Conservation (phyloP, 2,797 vertebrate genomes). For the Lagorchestes hirsutus region DNA sequence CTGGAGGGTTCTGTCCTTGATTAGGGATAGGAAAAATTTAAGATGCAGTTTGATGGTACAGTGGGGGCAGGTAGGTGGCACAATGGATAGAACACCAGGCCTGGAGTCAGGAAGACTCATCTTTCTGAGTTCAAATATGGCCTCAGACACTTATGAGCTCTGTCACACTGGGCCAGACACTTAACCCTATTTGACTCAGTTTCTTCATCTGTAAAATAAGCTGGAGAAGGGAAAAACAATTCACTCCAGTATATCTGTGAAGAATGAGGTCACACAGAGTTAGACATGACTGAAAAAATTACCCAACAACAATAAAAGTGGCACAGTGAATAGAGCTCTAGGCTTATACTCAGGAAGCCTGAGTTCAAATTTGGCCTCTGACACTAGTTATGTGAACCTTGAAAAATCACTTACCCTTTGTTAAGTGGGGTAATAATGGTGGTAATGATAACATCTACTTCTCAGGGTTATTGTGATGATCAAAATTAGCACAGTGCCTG, state of each 20-base stretch:
- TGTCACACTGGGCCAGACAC: neutral
- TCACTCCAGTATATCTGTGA: too few species aligned
- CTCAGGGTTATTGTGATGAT: neutral
- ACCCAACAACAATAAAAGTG: too few species aligned
- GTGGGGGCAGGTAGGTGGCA: neutral
- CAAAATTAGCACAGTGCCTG: too few species aligned
- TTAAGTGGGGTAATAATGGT: neutral
- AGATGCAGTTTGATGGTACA: neutral
- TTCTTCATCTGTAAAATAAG: neutral
- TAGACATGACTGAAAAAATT: too few species aligned
- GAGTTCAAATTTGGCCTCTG: neutral
- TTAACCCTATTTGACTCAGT: neutral
- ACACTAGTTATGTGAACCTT: neutral
- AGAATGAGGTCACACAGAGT: too few species aligned
- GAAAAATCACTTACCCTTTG: neutral
- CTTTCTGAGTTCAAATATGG: neutral
- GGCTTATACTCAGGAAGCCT: neutral
- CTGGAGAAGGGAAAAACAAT: too few species aligned
- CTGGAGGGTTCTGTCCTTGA: neutral
- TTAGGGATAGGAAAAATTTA: neutral
- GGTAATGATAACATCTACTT: neutral
- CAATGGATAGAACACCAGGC: neutral
- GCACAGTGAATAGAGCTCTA: neutral
- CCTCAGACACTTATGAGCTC: neutral
- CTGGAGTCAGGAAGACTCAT: neutral